Evolutionary conservation across 2,797 vertebrate species (phyloP).

Genomic region (Knipowitschia caucasica): DNA sequence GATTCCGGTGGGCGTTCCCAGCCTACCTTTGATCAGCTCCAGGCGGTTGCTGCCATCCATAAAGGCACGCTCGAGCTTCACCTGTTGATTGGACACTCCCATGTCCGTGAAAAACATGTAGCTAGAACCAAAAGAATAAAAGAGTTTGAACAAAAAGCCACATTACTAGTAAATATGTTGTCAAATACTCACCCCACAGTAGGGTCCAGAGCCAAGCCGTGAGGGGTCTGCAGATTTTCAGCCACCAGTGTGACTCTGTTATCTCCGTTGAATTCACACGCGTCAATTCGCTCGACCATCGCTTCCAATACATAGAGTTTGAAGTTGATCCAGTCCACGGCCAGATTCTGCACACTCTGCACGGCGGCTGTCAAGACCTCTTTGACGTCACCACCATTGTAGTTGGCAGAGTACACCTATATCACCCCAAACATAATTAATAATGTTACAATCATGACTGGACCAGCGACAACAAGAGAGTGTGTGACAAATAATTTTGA

Average conservation of each 20-base stretch:
- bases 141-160: no score
- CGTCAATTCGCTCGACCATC: constrained; percentile 69
- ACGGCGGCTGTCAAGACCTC: constrained; percentile 65
- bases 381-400: constrained; percentile 60
- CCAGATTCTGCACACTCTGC: constrained; percentile 68
- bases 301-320: constrained; percentile 76
- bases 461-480: no score
- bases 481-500: no score
- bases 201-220: constrained; percentile 71
- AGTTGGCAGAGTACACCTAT: constrained; percentile 73
- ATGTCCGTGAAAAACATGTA: constrained; percentile 79
- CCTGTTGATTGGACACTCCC: constrained; percentile 44
- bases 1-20: constrained; percentile 68
- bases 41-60: constrained; percentile 76
- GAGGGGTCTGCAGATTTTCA: constrained; percentile 69
- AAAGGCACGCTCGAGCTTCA: constrained; percentile 74
- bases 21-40: constrained; percentile 64
- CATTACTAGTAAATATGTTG: no score
- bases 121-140: no score
- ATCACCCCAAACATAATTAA: no score
- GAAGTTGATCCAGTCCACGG: constrained; percentile 77
- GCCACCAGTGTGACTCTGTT: constrained; percentile 72
- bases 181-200: constrained; percentile 70
- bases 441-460: no score
- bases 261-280: constrained; percentile 67